Conservation (phyloP, 2,888 invertebrate species). For the Chrysina gloriosa region DNA sequence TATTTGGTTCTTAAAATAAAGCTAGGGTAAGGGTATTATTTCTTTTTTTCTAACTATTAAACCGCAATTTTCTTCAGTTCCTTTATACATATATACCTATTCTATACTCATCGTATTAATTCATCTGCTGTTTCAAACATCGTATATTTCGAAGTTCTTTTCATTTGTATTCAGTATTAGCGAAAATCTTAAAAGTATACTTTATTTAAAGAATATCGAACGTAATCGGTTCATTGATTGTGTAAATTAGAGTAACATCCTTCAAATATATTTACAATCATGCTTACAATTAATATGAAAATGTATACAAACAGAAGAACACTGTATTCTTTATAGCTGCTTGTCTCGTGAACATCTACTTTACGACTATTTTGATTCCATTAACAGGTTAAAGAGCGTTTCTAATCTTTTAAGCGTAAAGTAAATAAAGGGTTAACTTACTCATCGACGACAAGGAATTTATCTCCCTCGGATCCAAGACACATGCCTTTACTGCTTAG, state of each 20-base stretch:
- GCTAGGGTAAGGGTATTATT: no score
- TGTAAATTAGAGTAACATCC: neutral
- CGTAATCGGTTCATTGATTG: no score
- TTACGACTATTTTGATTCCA: conserved; percentile 37
- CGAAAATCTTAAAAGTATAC: no score
- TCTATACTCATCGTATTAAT: no score
- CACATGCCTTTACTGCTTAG: conserved; percentile 89
- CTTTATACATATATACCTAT: no score
- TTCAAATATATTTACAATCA: neutral
- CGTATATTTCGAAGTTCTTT: no score
- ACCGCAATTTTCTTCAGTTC: no score
- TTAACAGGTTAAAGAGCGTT: conserved; percentile 40
- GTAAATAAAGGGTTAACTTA: conserved; percentile 69
- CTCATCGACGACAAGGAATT: conserved; percentile 90
- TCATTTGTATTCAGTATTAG: no score
- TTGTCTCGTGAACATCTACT: neutral
- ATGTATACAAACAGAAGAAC: neutral
- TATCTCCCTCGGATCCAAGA: conserved; percentile 86
- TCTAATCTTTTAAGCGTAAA: conserved; percentile 41
- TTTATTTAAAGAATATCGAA: no score
- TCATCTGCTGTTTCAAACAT: no score
- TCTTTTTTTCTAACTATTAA: no score
- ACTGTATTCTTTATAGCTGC: neutral
- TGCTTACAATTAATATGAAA: conserved; percentile 4
- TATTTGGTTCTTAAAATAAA: no score